These are phyloP conservation scores for Smutsia temminckii DNA, from an alignment of 2,797 vertebrate species.

Conservation along the genomic window DNA sequence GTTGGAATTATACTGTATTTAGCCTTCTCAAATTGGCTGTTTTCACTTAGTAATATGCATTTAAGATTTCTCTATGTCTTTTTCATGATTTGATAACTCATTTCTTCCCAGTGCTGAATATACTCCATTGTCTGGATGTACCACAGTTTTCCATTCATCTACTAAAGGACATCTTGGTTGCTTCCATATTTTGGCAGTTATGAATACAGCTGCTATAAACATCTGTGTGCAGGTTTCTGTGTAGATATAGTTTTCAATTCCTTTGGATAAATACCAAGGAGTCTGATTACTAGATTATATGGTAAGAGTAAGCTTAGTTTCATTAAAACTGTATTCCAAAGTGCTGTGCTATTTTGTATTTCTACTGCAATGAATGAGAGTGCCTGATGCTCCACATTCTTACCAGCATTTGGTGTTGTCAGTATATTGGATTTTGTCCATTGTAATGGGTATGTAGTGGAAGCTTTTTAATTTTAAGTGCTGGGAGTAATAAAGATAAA, in stretches of 20 bases:
- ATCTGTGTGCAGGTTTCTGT: not conserved
- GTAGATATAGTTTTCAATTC: not conserved
- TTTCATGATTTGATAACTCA: not conserved
- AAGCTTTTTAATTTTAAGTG: not conserved
- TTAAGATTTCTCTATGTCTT: not conserved
- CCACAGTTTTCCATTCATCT: not conserved
- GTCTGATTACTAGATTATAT: not conserved
- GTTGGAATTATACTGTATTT: not conserved
- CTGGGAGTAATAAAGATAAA: not conserved
- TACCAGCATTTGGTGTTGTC: not conserved
- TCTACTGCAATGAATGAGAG: not conserved
- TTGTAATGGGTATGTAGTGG: not conserved
- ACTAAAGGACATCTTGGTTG: not conserved
- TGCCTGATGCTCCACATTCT: not conserved
- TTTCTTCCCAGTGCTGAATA: constrained; percentile 5
- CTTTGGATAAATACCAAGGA: not conserved
- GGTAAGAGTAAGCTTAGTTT: not conserved
- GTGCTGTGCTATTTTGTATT: not conserved
- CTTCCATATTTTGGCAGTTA: not conserved
- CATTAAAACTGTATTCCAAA: not conserved
- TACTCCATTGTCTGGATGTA: not conserved
- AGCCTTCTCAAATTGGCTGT: not conserved
- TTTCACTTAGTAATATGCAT: not conserved
- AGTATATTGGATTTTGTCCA: not conserved
- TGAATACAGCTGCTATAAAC: not conserved